Base-by-base conservation (phyloP, 2,888 invertebrate species). In the Nebria brevicollis region DNA sequence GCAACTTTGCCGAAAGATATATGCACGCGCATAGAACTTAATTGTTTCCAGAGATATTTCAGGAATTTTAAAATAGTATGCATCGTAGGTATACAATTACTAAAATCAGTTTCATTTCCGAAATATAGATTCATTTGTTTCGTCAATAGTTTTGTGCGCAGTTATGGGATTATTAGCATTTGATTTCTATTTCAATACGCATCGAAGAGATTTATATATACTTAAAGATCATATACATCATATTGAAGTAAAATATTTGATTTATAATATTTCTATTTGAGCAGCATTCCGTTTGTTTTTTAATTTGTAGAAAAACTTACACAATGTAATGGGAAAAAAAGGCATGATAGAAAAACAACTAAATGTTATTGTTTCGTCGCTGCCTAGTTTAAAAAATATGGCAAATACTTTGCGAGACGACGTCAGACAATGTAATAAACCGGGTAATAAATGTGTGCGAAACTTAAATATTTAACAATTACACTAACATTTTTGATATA, bases 311-410 rank as follows among this genome's bases (percentile, higher is more conserved):
- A 54, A 54, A 54, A 54, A 54, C 54, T 54, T 54, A 54, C 41
- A 66, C 43, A 77, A 34, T 11, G 68, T 68, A 42, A 64, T 68
- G 20, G 1, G 43, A 6, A 77, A 66, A 42, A 77, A 77, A 68
- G 68, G 42, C 66, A 25, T 11, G 15, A 42, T 77, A 13, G 76
- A 77, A 68, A 66, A 77, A 68, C 66, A 41, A 68, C 34, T 77
- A 66, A 20, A 20, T 26, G 78, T 73, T 34, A 78, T 78, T 20
- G 54, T 73, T 15, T 54, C 66, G 10, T 66, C 78, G 8, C 41
- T 78, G 42, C 78, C 78, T 8, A 26, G 54, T 20, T 65, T 78
- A 34, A 78, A 78, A 73, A 72, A 78, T 25, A 78, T 78, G 78
- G 78, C 78, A 34, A 66, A 41, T 20, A 42, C 41, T 41, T 73